These are phyloP conservation scores for Lucilia cuprina DNA, from an alignment of 1,140 invertebrate genomes.

Conservation along the genomic window DNA sequence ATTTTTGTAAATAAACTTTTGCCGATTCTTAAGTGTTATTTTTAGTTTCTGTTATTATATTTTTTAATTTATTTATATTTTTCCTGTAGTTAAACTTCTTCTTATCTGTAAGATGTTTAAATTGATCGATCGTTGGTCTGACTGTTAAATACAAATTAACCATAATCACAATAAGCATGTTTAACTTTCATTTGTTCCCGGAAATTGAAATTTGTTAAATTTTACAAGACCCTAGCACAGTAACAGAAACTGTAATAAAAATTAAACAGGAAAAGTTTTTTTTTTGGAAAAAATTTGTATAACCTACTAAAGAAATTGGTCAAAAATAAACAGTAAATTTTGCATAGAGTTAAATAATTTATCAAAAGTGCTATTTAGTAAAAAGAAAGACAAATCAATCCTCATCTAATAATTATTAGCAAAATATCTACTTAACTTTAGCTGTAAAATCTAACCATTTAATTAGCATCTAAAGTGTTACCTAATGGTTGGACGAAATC, in stretches of 20 bases:
- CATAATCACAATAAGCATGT: not conserved
- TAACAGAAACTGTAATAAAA: not conserved
- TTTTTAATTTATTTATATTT: not conserved
- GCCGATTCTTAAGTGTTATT: constrained; percentile 18
- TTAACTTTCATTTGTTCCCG: constrained; percentile 23
- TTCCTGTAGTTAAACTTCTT: not conserved
- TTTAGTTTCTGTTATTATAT: not conserved
- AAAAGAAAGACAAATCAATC: too few species aligned
- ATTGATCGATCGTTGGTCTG: not conserved
- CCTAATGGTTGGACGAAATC: too few species aligned
- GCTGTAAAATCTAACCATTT: too few species aligned
- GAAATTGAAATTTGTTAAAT: constrained; percentile 20
- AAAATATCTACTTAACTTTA: too few species aligned
- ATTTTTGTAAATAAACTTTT: not conserved
- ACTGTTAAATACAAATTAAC: not conserved
- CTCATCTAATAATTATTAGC: too few species aligned
- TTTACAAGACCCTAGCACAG: not conserved
- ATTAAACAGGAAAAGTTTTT: too few species aligned
- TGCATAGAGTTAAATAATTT: too few species aligned
- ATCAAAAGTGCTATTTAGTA: too few species aligned
- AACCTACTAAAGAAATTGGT: too few species aligned
- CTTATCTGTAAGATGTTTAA: not conserved
- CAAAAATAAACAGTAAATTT: too few species aligned
- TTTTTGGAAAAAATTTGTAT: too few species aligned
- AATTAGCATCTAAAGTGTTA: too few species aligned